Percentiles rank a stretch among this genome's conserved stretches.
These are phyloP conservation scores for Thalassoma bifasciatum DNA, from an alignment of 2,113 vertebrate species.

Conservation along the genomic window DNA sequence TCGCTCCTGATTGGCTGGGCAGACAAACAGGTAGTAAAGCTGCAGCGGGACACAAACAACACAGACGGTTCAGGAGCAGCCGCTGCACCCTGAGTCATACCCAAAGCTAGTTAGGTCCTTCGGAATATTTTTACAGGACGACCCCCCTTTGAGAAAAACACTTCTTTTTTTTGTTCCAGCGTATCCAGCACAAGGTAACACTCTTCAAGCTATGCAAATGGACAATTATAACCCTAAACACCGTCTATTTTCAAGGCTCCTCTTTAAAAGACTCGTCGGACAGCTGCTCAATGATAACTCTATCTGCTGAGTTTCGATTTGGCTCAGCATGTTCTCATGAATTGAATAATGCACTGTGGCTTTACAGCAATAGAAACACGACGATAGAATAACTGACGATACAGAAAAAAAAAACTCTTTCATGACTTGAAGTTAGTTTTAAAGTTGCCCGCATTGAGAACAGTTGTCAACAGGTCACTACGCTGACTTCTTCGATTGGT, in stretches of 20 bases:
- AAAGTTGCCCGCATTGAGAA: not conserved
- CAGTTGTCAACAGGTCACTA: too few relatives aligned
- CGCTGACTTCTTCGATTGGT: rapidly evolving
- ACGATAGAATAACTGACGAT: too few relatives aligned
- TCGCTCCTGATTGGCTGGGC: conserved; percentile 52
- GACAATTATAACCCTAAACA: too few relatives aligned
- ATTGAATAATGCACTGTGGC: not conserved
- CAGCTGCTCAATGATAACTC: not conserved
- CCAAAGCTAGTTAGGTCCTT: not conserved
- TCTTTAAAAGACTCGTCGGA: not conserved
- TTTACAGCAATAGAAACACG: not conserved
- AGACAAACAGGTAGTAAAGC: not conserved
- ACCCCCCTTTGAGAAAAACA: not conserved
- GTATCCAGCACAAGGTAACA: conserved; percentile 10
- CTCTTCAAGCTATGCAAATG: not conserved
- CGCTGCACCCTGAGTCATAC: not conserved
- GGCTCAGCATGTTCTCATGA: not conserved
- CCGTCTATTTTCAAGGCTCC: too few relatives aligned
- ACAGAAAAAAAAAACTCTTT: too few relatives aligned
- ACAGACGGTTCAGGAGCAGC: not conserved
- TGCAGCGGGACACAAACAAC: conserved; percentile 34
- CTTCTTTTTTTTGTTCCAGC: not conserved
- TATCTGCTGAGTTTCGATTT: not conserved
- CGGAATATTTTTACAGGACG: not conserved
- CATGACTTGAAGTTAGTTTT: not conserved